Percentiles rank a stretch among this genome's conserved stretches.
Conservation (phyloP, 2,797 vertebrate genomes). For the Pachyuromys duprasi region DNA sequence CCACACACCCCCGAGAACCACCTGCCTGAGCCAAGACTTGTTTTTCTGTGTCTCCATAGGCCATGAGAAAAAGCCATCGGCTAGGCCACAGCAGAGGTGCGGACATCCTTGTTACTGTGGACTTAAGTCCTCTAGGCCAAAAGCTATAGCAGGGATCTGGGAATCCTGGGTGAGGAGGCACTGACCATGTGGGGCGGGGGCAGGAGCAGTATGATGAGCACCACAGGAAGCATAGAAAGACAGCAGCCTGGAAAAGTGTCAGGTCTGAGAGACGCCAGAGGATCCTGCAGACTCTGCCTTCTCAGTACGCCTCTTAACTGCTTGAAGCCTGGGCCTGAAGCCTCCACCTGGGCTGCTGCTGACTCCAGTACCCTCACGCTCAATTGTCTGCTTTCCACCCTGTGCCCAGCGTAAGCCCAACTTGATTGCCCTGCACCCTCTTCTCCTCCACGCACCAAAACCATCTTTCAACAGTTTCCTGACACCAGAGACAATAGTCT, state of each 20-base stretch:
- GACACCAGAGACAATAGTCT: not conserved
- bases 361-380: not conserved
- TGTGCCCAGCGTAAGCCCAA: not conserved
- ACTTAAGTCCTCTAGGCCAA: not conserved
- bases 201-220: not conserved
- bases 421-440: not conserved
- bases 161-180: rapidly evolving
- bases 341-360: too few species aligned
- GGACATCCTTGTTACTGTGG: too few species aligned
- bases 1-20: not conserved
- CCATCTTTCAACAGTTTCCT: too few species aligned
- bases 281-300: not conserved
- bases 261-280: not conserved
- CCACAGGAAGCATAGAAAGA: not conserved
- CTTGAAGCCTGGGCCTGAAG: not conserved
- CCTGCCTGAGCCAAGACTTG: not conserved
- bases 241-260: not conserved
- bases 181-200: not conserved
- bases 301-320: not conserved
- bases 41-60: not conserved
- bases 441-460: not conserved
- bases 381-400: not conserved
- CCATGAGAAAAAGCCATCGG: not conserved
- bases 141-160: not conserved
- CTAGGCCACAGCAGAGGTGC: not conserved